A percentile compares a stretch with the other conserved stretches of the same genome.
Evolutionary conservation across 2,113 vertebrate genomes (phyloP).

Genomic region (Diphyllodes magnificus): DNA sequence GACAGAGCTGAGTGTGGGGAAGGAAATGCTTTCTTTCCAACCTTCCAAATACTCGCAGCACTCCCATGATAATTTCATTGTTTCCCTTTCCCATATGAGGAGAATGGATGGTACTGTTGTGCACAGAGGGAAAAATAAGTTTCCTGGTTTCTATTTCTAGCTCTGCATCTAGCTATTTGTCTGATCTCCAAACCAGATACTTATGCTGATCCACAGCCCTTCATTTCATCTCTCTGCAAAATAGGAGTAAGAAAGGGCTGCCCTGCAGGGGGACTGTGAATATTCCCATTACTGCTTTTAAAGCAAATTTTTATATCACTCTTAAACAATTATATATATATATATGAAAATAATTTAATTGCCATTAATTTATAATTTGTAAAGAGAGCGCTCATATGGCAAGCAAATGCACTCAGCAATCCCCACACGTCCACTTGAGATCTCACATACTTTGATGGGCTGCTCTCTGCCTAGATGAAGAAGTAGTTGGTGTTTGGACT

Average conservation of each 20-base stretch:
- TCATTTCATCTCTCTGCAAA: background rate
- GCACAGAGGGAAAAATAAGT: background rate
- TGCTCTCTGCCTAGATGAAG: background rate
- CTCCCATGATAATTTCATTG: background rate
- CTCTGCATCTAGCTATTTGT: background rate
- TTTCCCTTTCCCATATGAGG: background rate
- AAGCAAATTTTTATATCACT: background rate
- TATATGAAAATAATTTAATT: background rate
- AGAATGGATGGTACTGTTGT: background rate
- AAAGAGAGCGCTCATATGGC: background rate
- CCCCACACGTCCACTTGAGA: fast-evolving
- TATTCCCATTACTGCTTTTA: background rate
- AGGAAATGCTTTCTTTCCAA: background rate
- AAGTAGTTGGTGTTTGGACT: background rate
- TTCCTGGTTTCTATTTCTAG: conserved; percentile 1
- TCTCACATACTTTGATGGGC: background rate
- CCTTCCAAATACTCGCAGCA: background rate
- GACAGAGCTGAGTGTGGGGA: fast-evolving
- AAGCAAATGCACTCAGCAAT: background rate
- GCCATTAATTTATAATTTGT: background rate
- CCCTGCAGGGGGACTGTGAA: background rate
- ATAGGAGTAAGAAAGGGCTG: background rate
- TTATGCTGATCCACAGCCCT: background rate
- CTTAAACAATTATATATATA: background rate
- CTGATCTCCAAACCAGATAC: background rate